Percentiles rank a stretch among this genome's conserved stretches.
Conservation (phyloP, 1,140 invertebrate species). For the Papilio dardanus region DNA sequence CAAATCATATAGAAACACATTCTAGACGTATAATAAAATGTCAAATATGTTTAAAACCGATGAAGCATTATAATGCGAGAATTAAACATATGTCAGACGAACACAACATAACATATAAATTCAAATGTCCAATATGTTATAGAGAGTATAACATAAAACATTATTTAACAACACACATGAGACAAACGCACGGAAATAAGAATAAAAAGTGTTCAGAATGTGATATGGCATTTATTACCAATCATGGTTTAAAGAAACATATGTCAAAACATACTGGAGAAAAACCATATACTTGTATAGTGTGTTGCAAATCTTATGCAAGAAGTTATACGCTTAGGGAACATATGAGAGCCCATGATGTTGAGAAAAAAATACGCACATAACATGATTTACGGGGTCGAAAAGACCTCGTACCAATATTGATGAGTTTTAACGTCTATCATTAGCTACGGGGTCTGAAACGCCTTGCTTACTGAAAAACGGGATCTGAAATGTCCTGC, state of each 20-base stretch:
- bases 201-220: constrained; percentile 71
- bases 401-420: neutral
- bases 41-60: constrained; percentile 71
- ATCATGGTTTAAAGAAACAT: constrained; percentile 72
- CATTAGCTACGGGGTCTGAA: too few relatives aligned
- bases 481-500: too few relatives aligned
- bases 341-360: constrained; percentile 64
- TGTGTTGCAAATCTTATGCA: constrained; percentile 65
- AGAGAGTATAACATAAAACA: constrained; percentile 72
- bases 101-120: constrained; percentile 70
- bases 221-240: constrained; percentile 72
- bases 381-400: neutral
- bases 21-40: constrained; percentile 67
- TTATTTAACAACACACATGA: constrained; percentile 71
- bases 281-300: constrained; percentile 55
- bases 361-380: constrained; percentile 30
- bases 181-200: constrained; percentile 70
- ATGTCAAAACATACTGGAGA: constrained; percentile 68
- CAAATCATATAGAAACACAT: constrained; percentile 73
- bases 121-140: constrained; percentile 64
- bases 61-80: constrained; percentile 76
- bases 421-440: too few relatives aligned
- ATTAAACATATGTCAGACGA: constrained; percentile 74
- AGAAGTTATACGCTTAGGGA: constrained; percentile 65
- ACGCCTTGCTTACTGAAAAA: too few relatives aligned